Percentiles rank a stretch among this genome's conserved stretches.
phyloP scores from a whole-genome alignment of 2,113 vertebrate genomes.

The Daphoenositta chrysoptera region DNA sequence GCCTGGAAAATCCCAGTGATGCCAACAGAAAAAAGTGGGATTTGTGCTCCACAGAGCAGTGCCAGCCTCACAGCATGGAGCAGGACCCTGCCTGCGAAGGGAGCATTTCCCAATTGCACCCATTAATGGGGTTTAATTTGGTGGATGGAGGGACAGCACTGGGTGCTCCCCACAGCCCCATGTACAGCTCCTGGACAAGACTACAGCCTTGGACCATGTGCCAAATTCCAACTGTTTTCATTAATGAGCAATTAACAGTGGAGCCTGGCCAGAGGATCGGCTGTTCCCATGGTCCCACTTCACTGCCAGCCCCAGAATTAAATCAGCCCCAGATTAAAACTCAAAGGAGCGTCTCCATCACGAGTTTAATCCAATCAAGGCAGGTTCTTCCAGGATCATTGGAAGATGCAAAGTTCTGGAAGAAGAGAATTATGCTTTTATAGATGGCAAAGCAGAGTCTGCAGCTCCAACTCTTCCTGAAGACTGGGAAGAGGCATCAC shows the following conservation, averaged over 20 bases:
- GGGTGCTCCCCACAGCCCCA: neutral
- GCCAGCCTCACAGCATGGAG: rapidly evolving
- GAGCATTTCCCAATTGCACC: too few species aligned
- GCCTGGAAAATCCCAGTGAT: neutral
- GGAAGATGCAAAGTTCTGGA: neutral
- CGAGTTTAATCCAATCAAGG: neutral
- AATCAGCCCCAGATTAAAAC: neutral
- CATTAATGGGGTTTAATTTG: neutral
- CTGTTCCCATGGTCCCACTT: neutral
- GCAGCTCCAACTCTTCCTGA: neutral
- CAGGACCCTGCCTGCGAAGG: neutral
- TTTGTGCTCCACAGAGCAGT: neutral
- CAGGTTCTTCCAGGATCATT: neutral
- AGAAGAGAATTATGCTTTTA: neutral
- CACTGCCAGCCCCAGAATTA: neutral
- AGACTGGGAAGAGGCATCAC: neutral
- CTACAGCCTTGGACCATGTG: neutral
- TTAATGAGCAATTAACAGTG: neutral
- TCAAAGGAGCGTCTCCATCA: neutral
- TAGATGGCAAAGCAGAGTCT: neutral
- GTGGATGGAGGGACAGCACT: neutral
- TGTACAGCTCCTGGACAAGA: rapidly evolving
- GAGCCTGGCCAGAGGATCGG: neutral
- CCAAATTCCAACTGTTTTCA: neutral
- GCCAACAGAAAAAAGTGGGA: neutral